Evolutionary conservation across 2,113 vertebrate species (phyloP), one percentile per base, ranked within the genome.

Genomic region (Passerina amoena): DNA sequence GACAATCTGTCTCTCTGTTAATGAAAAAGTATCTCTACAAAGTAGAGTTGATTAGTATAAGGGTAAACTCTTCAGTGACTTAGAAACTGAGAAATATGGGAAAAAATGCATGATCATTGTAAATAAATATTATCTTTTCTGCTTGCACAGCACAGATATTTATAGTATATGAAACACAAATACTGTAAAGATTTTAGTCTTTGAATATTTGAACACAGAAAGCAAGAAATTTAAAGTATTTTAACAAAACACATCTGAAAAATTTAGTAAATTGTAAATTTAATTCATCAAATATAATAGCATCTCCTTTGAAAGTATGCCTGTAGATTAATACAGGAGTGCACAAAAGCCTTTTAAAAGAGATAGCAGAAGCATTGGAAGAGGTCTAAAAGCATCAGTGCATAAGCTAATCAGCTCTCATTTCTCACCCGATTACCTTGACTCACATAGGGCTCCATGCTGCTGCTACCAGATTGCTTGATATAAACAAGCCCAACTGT

Each of bases 1-100:
- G 91, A 88, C 90, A 96, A 91, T 95, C 78, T 97, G 79, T 95
- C 56, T 92, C 71, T 92, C 45, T 96, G 53, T 78, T 91, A 89
- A 95, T 96, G 88, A 82, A 93, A 80, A 92, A 85, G 68, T 84
- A 88, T 76, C 59, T 94, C 73, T 90, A 60, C 42, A 90, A 91
- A 86, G 48, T n/a, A 51, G 73, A 76, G 37, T 40, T 88, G 94
- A 89, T 88, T 90, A 75, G 44, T 59, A 72, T 38, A 95, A 85
- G 27, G 38, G 38, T 86, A 70, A 93, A 88, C 33, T 91, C 24
- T 66, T 92, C 35, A 82, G 81, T 94, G 81, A 93, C 51, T 83
- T 89, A 75, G 66, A 63, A 94, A 90, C 42, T 2, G 24, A 87
- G 44, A 86, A 82, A 93, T 8, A 18, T 23, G 31, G 28, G 2